A percentile compares a stretch with the other conserved stretches of the same genome.
Evolutionary conservation across 2,888 invertebrate species (phyloP).

Genomic region (Yponomeuta cagnagella): DNA sequence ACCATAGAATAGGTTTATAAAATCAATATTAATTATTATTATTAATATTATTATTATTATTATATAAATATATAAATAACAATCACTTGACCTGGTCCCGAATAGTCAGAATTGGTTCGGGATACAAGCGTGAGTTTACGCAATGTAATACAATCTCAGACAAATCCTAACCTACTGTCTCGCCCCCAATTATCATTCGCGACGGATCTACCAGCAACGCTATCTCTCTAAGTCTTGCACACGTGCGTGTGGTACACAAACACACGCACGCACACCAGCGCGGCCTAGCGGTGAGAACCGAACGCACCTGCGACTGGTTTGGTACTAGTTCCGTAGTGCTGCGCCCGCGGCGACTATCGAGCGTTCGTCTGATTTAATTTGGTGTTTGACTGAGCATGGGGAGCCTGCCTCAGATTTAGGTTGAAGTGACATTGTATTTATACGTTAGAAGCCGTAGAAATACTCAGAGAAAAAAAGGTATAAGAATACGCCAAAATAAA

Average conservation of each 20-base stretch:
- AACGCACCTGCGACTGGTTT: slow-evolving; percentile 67
- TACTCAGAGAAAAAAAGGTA: no score
- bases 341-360: slow-evolving; percentile 36
- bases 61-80: no score
- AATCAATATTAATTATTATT: no score
- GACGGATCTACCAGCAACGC: neutral
- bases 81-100: no score
- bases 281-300: slow-evolving; percentile 54
- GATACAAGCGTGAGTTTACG: no score
- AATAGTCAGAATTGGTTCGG: no score
- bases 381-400: neutral
- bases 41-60: no score
- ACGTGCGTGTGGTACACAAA: slow-evolving; percentile 19
- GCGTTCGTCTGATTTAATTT: slow-evolving; percentile 3
- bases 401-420: neutral
- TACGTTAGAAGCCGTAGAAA: no score
- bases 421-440: no score
- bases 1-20: no score
- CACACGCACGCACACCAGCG: slow-evolving; percentile 24
- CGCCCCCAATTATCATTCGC: neutral
- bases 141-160: neutral
- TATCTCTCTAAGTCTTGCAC: slow-evolving; percentile 18
- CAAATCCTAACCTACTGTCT: neutral
- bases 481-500: no score
- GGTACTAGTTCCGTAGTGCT: slow-evolving; percentile 43